These are phyloP conservation scores for Cryptoprocta ferox DNA, from an alignment of 2,797 vertebrate genomes.

Conservation along the genomic window DNA sequence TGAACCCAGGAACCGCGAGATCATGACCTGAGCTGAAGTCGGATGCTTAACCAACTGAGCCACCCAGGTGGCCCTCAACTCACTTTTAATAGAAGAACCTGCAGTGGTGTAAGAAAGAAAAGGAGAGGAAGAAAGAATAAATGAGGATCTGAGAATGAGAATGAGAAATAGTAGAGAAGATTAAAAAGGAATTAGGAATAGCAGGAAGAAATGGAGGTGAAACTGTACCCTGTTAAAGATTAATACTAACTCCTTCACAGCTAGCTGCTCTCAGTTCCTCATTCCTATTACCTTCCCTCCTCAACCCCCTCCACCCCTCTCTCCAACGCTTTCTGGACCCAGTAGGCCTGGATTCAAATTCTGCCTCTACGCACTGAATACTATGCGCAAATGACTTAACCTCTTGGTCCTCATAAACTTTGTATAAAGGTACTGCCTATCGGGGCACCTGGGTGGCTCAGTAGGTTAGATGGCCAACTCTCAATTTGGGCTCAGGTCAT, in stretches of 20 bases:
- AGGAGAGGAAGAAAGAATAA: neutral
- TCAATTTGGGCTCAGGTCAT: no score
- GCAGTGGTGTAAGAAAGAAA: neutral
- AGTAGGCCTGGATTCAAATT: conserved; percentile 4
- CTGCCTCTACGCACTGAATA: neutral
- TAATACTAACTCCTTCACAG: no score
- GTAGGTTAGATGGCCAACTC: no score
- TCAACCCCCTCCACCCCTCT: no score
- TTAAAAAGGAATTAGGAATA: neutral
- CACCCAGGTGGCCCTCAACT: neutral
- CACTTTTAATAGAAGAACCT: neutral
- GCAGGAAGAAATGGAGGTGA: neutral
- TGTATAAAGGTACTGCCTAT: neutral
- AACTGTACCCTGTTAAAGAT: neutral
- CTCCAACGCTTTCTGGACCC: neutral
- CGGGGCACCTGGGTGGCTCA: no score
- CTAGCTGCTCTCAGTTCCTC: neutral
- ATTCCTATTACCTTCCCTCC: neutral
- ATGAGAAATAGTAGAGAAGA: neutral
- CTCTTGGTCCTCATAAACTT: neutral
- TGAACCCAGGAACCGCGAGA: no score
- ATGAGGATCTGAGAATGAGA: neutral
- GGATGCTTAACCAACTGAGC: no score
- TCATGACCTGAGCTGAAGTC: no score
- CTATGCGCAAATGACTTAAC: neutral